phyloP scores from a whole-genome alignment of 2,113 vertebrate species.

The Petaurus breviceps region DNA sequence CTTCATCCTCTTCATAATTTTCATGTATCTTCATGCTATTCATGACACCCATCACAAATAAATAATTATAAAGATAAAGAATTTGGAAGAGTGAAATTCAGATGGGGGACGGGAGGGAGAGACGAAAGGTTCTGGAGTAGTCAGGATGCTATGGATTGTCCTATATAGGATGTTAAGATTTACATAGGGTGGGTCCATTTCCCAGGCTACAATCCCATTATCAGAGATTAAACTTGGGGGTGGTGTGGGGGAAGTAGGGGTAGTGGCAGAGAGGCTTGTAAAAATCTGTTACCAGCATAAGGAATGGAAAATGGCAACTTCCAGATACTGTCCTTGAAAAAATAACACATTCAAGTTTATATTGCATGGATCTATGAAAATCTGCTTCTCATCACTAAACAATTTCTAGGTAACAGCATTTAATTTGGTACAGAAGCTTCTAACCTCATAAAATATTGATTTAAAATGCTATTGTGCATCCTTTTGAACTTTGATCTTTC shows the following conservation, averaged over 20 bases:
- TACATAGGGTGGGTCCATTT: not conserved
- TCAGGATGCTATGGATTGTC: not conserved
- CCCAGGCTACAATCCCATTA: not conserved
- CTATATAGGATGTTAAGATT: not conserved
- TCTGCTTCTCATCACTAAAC: not conserved
- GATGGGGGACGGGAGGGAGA: not conserved
- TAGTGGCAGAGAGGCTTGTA: not conserved
- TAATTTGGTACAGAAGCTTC: slow-evolving; percentile 30
- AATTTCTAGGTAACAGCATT: slow-evolving; percentile 11
- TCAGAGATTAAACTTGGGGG: slow-evolving; percentile 16
- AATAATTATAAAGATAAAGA: not conserved
- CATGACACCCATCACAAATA: not conserved
- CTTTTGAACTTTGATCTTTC: slow-evolving; percentile 67
- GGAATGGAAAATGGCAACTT: not conserved
- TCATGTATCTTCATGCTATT: not conserved
- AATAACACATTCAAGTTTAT: not conserved
- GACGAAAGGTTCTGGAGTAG: not conserved
- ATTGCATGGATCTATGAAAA: slow-evolving; percentile 35
- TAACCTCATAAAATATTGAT: slow-evolving; percentile 64
- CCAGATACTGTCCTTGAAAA: not conserved
- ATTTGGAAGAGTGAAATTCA: not conserved
- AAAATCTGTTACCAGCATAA: not conserved
- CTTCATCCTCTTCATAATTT: slow-evolving; percentile 23
- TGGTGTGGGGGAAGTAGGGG: too few species aligned
- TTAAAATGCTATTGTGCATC: slow-evolving; percentile 2